phyloP scores from a whole-genome alignment of 2,113 vertebrate genomes.

The Ptychochromis oligacanthus region DNA sequence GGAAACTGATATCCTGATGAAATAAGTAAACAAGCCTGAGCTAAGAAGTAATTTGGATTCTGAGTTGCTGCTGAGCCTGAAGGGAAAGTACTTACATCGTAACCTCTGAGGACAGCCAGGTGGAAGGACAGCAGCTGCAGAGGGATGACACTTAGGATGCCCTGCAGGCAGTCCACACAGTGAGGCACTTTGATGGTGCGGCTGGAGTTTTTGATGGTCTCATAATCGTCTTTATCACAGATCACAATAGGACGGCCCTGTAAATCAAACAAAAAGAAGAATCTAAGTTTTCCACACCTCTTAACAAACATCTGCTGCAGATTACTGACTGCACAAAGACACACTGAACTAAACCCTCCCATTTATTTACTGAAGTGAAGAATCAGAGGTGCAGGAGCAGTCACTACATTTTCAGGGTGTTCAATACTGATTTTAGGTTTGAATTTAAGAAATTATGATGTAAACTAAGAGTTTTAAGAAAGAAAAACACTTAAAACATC shows the following conservation, averaged over 20 bases:
- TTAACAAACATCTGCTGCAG: slow-evolving; percentile 53
- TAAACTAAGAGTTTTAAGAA: neutral
- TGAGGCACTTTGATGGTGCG: slow-evolving; percentile 95
- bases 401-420: neutral
- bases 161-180: slow-evolving; percentile 96
- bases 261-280: neutral
- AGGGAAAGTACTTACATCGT: slow-evolving; percentile 86
- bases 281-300: slow-evolving; percentile 25
- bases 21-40: neutral
- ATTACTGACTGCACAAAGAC: slow-evolving; percentile 38
- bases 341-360: slow-evolving; percentile 28
- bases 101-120: slow-evolving; percentile 94
- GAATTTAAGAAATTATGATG: neutral
- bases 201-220: slow-evolving; percentile 93
- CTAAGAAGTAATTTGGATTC: neutral
- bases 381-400: slow-evolving; percentile 32
- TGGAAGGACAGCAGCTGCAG: slow-evolving; percentile 97
- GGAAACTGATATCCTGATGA: neutral
- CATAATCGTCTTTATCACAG: slow-evolving; percentile 93
- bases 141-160: slow-evolving; percentile 95
- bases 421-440: neutral
- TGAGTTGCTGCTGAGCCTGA: neutral
- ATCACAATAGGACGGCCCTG: slow-evolving; percentile 96
- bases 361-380: slow-evolving; percentile 39
- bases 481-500: neutral